Evolutionary conservation across 2,113 vertebrate genomes (phyloP).

Genomic region (Mastomys natalensis): DNA sequence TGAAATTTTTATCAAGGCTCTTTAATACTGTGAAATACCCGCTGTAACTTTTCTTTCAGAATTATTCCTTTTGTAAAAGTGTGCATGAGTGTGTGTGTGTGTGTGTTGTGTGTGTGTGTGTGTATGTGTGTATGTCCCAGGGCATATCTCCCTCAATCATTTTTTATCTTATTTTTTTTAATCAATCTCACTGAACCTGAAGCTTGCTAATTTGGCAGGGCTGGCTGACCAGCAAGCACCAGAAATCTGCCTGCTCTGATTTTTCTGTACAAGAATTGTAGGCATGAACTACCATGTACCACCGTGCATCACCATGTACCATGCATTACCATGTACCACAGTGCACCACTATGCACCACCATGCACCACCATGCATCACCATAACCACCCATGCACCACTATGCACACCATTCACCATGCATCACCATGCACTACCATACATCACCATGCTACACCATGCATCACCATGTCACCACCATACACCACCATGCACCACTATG

Average conservation of each 20-base stretch:
- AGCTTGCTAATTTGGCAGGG: background rate
- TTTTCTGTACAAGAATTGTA: background rate
- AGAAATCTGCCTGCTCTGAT: background rate
- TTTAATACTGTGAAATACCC: background rate
- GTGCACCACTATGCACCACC: no score
- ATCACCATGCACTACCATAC: background rate
- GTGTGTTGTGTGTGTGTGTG: background rate
- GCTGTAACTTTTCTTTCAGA: background rate
- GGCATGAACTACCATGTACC: background rate
- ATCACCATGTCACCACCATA: no score
- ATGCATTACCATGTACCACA: no score
- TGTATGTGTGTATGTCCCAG: background rate
- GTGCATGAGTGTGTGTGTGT: background rate
- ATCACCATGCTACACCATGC: no score
- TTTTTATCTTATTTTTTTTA: background rate
- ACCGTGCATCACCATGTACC: background rate
- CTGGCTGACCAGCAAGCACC: background rate
- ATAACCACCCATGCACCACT: background rate
- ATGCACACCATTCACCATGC: rapidly evolving
- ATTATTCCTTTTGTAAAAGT: background rate
- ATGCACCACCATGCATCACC: background rate
- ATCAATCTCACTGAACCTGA: background rate
- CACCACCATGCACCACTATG: no score
- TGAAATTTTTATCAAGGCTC: background rate
- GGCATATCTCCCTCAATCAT: background rate